Base-by-base conservation (phyloP, 2,113 vertebrate species). In the Baryphthengus martii region DNA sequence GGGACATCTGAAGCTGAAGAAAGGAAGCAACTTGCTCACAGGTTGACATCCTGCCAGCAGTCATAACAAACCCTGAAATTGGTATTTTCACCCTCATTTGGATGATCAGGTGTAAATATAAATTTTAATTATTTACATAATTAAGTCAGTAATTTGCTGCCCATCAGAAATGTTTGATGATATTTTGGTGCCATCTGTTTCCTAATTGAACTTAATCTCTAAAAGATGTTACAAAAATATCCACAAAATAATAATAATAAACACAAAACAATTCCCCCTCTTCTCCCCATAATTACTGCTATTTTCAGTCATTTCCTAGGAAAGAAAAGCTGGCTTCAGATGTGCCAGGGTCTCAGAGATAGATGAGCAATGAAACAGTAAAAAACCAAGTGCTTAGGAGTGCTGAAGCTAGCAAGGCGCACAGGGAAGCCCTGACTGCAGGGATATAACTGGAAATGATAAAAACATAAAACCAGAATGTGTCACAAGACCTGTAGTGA, bases 51-150 rank as follows among this genome's bases (percentile, higher is more conserved):
- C 79, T 93, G 93, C 95, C 96, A 94, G 53, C 18, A 59, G 72
- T 91, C 74, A 80, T 97, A 95, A 97, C 90, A 95, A 95, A 91
- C 92, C 93, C 96, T 96, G 96, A 98, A 98, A 98, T 79, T 93
- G 85, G 86, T 95, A 85, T 96, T 97, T 98, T 97, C 95, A 97
- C 95, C 95, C 95, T 97, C 65, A 26, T 97, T 97, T 98, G 97
- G 93, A 97, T 31, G 65, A 98, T 98, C 97, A 98, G 97, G 97
- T 98, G 85, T 97, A 98, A 97, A 98, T 98, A 97, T 97, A 98
- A 97, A 94, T 98, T 97, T 97, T 98, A 98, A 98, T 98, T 98
- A 98, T 98, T 98, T 97, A 95, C 97, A 93, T 97, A 98, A 98
- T 98, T 97, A 98, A 98, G 96, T 94, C 93, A 76, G 96, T 95